phyloP scores from a whole-genome alignment of 2,797 vertebrate genomes.

The Mustela erminea region DNA sequence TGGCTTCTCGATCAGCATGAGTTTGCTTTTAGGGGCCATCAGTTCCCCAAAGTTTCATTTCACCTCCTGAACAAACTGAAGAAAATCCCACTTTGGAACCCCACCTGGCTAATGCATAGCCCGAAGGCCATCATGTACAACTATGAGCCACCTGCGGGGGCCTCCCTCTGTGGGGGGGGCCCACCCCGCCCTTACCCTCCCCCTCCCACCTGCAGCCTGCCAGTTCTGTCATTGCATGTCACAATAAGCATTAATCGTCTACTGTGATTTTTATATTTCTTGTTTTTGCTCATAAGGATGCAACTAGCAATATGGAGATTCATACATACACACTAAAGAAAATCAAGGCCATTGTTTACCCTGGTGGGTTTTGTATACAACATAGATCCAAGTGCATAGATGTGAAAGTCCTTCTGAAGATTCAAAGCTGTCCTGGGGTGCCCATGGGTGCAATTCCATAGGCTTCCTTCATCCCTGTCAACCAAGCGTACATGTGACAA shows the following conservation, averaged over 20 bases:
- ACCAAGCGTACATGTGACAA: accelerated
- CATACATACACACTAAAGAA: not conserved
- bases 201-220: not conserved
- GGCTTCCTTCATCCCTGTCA: accelerated
- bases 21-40: not conserved
- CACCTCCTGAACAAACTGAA: not conserved
- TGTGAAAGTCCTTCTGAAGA: not conserved
- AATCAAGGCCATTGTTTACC: not conserved
- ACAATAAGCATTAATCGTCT: not conserved
- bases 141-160: not conserved
- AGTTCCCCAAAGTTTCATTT: not conserved
- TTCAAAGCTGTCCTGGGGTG: accelerated
- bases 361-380: not conserved
- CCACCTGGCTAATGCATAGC: not conserved
- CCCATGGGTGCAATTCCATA: accelerated
- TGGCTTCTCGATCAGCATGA: not conserved
- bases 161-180: not conserved
- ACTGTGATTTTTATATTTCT: not conserved
- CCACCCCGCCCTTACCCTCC: accelerated
- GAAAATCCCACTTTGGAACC: not conserved
- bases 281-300: not conserved
- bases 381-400: not conserved
- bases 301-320: not conserved
- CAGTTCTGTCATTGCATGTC: not conserved
- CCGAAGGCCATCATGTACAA: accelerated